These are phyloP conservation scores for Smittia aterrima DNA, from an alignment of 2,888 invertebrate species.

Conservation along the genomic window DNA sequence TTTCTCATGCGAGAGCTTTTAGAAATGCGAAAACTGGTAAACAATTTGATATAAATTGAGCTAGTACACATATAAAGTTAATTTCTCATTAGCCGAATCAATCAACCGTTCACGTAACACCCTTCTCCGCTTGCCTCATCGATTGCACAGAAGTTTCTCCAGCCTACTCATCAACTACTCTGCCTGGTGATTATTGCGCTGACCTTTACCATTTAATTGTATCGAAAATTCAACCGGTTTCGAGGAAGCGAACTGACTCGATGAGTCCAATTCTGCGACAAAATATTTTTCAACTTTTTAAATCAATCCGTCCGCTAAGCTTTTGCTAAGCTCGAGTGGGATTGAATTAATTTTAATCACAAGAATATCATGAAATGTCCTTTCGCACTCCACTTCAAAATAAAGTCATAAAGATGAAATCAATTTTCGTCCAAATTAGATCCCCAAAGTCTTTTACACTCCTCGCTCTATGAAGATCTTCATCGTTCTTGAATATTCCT, in stretches of 20 bases:
- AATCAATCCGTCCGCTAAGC: slow-evolving; percentile 52
- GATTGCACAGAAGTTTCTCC: slow-evolving; percentile 75
- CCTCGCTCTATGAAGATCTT: too few species aligned
- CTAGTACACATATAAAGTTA: neutral
- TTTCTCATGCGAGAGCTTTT: slow-evolving; percentile 51
- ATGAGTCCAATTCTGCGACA: slow-evolving; percentile 52
- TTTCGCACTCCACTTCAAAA: too few species aligned
- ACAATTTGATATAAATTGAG: slow-evolving; percentile 14
- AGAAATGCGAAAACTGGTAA: slow-evolving; percentile 52
- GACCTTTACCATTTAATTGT: slow-evolving; percentile 71
- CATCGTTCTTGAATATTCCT: too few species aligned
- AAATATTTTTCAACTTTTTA: slow-evolving; percentile 51
- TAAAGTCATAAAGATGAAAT: too few species aligned
- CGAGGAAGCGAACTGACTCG: slow-evolving; percentile 48
- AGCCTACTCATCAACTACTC: slow-evolving; percentile 59
- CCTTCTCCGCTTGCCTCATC: slow-evolving; percentile 65
- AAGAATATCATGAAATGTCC: too few species aligned
- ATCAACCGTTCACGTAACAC: slow-evolving; percentile 61
- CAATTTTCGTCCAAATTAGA: too few species aligned
- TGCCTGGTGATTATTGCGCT: slow-evolving; percentile 61
- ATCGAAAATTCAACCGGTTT: slow-evolving; percentile 55
- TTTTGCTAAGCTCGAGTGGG: slow-evolving; percentile 49
- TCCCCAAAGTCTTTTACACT: too few species aligned
- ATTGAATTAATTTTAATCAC: too few species aligned
- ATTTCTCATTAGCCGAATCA: slow-evolving; percentile 48